phyloP scores from a whole-genome alignment of 2,797 vertebrate genomes.

The Esox lucius region DNA sequence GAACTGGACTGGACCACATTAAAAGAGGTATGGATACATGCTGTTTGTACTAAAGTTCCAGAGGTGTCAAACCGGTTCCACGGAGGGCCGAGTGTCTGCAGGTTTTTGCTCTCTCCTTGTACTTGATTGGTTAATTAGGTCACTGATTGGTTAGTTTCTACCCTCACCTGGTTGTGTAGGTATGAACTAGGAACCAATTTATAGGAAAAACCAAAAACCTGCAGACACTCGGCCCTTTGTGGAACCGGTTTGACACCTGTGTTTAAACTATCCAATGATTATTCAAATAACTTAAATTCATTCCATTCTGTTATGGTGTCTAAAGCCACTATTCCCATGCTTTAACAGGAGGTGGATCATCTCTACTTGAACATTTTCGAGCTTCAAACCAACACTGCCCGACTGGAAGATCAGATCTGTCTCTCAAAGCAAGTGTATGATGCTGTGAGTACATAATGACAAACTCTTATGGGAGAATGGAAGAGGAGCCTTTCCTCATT shows the following conservation, averaged over 20 bases:
- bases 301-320: not conserved
- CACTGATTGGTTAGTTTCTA: too few relatives aligned
- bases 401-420: conserved; percentile 64
- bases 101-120: too few relatives aligned
- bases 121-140: too few relatives aligned
- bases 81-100: too few relatives aligned
- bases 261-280: not conserved
- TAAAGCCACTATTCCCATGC: not conserved
- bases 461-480: not conserved
- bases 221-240: too few relatives aligned
- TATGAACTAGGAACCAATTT: too few relatives aligned
- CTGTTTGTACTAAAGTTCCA: not conserved
- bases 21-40: conserved; percentile 3
- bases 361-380: conserved; percentile 65
- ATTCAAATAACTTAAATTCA: too few relatives aligned
- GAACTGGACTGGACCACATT: conserved; percentile 6
- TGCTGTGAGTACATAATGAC: conserved; percentile 54
- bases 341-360: conserved; percentile 61
- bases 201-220: too few relatives aligned
- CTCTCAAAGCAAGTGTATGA: conserved; percentile 69
- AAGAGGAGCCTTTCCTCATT: not conserved
- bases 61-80: too few relatives aligned
- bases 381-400: conserved; percentile 58
- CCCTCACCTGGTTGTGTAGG: too few relatives aligned
- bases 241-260: too few relatives aligned